Base-by-base conservation (phyloP, 2,888 invertebrate genomes). In the Scrobipalpa atriplicella region DNA sequence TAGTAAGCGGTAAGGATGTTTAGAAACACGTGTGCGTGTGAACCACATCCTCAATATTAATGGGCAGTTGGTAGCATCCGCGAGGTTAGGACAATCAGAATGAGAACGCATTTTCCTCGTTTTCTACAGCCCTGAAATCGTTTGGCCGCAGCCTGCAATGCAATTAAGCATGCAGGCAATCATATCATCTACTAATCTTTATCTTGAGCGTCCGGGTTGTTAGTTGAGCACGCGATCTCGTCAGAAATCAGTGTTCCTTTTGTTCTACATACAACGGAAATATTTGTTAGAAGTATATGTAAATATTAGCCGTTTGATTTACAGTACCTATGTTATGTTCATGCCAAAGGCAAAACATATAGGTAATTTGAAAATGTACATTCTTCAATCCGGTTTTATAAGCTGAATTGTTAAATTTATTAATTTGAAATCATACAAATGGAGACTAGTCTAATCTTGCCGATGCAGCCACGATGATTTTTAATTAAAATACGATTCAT, bases 91-190 rank as follows among this genome's bases (percentile, higher is more conserved):
- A 73, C 77, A 80, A 80, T 79, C 71, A 77, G 72, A 72, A 80
- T 79, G 72, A 77, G 72, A 72, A 75, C 76, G 67, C 75, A 79
- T 84, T 83, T 87, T 83, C 86, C 85, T 84, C 81, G 78, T 83
- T 88, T 88, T 88, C 87, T 84, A 84, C 75, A 77, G 72, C 86
- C 68, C 62, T 68, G 66, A 68, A 68, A 62, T 60, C 38, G 6
- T 39, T 64, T 8, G 47, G 10, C 41, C 13, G 19, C 19, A 2
- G 47, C 3, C 41, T 7, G 19, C 19, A 2, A 10, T 62, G 62
- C 60, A 67, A 66, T 66, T 51, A 62, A 11, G n/a, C 21, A 47
- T 38, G 62, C 52, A 58, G 41, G n/a, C n/a, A 65, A 61, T 62
- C 60, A 54, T 62, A 52, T 38, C 43, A 65, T 65, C 54, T 62